Base-by-base conservation (phyloP, 1,140 invertebrate species). In the Cataglyphis hispanica region DNA sequence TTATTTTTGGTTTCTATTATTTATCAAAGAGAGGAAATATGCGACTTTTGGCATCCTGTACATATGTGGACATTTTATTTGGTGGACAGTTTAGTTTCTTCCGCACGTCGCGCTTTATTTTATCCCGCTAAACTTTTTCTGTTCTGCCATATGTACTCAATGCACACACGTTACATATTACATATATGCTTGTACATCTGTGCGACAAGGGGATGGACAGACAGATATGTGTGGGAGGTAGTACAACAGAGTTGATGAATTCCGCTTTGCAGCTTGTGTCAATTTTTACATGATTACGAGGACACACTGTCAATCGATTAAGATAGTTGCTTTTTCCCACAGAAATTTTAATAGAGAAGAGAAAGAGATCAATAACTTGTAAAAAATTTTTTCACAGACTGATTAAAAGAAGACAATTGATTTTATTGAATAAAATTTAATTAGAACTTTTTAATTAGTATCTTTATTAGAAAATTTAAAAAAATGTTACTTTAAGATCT, bases 201-300 rank as follows among this genome's bases (percentile, higher is more conserved):
- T 63, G 37, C 27, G 40, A 64, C 75, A 50, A 37, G 25, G 22
- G 43, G n/a, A 25, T 8, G 46, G n/a, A 77, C 37, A 22, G 58
- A 77, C n/a, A 34, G 40, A 66, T 13, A 25, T 19, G 27, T 46
- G 75, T 64, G 27, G 75, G 25, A 34, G 60, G 13, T 78, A 11
- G 19, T 61, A 78, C 75, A 78, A 78, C 58, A 8, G 19, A 66
- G 60, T 66, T 78, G 75, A 78, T 66, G 60, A 40, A 64, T 78
- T 43, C 13, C 5, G 75, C 19, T 66, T 66, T 40, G 25, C n/a
- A 27, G 31, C 3, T 5, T 13, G 25, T 19, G 25, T 64, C 60
- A 66, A 60, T 75, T 75, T 75, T 75, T 75, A 60, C 16, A 31
- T 34, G 53, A 75, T 75, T 75, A 75, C 53, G 10, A 37, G 25